phyloP scores from a whole-genome alignment of 2,797 vertebrate genomes.

The Pseudomugil tenellus region DNA sequence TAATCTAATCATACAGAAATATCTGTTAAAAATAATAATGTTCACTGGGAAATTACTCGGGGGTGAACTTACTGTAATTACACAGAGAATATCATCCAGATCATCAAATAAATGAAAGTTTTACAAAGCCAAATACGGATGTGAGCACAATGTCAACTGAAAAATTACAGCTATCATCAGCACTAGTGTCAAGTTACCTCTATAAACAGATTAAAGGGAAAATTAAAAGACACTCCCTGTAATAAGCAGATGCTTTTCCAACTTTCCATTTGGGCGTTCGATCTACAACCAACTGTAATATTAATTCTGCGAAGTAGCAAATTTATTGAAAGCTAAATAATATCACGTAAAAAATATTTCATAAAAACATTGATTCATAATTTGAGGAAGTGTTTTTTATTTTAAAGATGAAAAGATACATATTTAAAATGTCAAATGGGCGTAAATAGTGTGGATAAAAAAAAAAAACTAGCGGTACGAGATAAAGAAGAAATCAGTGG shows the following conservation, averaged over 20 bases:
- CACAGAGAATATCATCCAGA: not conserved
- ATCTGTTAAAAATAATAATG: not conserved
- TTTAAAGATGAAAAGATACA: not conserved
- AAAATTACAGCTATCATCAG: not conserved
- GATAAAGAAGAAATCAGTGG: not conserved
- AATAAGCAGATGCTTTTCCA: not conserved
- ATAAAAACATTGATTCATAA: not conserved
- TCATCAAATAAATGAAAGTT: not conserved
- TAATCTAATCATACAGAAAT: not conserved
- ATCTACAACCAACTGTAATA: not conserved
- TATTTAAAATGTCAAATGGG: not conserved
- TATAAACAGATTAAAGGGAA: not conserved
- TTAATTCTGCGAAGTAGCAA: not conserved
- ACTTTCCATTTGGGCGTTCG: not conserved
- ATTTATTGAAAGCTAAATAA: not conserved
- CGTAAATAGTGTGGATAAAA: not conserved
- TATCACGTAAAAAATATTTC: not conserved
- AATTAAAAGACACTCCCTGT: not conserved
- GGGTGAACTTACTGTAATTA: not conserved
- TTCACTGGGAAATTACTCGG: not conserved
- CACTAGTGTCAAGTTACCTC: not conserved
- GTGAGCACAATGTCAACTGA: not conserved
- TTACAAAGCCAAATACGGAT: not conserved
- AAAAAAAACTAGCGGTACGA: not conserved
- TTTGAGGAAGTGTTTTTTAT: not conserved